Percentiles rank a stretch among this genome's conserved stretches.
These are phyloP conservation scores for Heliornis fulica DNA, from an alignment of 2,113 vertebrate species.

Conservation along the genomic window DNA sequence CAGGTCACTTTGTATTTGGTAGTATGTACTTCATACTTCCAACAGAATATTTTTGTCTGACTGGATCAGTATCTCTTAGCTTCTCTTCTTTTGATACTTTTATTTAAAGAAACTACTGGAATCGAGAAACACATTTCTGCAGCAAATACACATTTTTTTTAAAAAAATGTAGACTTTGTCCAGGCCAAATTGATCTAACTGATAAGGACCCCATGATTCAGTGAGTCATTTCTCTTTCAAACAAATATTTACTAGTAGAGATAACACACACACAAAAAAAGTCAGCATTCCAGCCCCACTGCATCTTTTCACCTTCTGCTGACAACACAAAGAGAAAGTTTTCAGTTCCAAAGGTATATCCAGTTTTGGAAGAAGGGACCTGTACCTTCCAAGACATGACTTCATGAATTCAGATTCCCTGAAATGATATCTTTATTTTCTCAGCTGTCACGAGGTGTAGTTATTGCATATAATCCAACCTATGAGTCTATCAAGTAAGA, in stretches of 20 bases:
- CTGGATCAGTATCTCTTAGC: background rate
- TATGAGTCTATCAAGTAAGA: background rate
- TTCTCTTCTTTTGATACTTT: background rate
- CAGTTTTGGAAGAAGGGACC: background rate
- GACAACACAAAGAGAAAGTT: background rate
- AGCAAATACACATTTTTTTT: constrained; percentile 46
- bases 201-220: constrained; percentile 71
- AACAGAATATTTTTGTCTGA: background rate
- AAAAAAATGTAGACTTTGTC: constrained; percentile 67
- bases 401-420: background rate
- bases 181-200: constrained; percentile 57
- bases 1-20: accelerated
- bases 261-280: constrained; percentile 71
- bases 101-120: background rate
- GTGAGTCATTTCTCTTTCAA: constrained; percentile 71
- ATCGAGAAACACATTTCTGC: constrained; percentile 13
- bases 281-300: constrained; percentile 51
- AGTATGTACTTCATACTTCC: background rate
- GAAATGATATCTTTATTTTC: background rate
- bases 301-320: constrained; percentile 63
- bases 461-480: background rate
- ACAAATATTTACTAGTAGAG: constrained; percentile 78
- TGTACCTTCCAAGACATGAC: background rate
- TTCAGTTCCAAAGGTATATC: background rate
- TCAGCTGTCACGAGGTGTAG: background rate